Conservation (phyloP, 2,797 vertebrate genomes). For the Spinus pinus region DNA sequence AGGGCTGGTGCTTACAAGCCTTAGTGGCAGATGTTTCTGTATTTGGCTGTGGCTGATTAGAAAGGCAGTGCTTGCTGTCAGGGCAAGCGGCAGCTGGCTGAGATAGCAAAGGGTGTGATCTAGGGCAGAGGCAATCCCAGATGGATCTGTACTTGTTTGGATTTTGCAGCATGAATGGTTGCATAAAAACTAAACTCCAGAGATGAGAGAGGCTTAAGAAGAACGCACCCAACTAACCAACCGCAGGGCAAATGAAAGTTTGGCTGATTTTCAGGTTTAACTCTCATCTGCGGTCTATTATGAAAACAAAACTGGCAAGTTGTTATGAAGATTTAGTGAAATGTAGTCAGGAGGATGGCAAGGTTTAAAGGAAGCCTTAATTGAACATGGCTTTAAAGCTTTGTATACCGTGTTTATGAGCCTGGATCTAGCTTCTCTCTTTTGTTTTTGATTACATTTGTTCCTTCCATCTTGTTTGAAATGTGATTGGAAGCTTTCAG, state of each 20-base stretch:
- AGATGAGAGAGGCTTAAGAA: background rate
- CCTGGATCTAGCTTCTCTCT: background rate
- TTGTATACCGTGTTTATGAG: background rate
- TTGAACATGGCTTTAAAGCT: background rate
- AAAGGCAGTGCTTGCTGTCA: background rate
- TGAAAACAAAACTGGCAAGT: conserved; percentile 33
- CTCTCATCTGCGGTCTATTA: background rate
- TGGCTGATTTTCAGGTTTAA: conserved; percentile 44
- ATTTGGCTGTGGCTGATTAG: background rate
- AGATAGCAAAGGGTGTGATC: background rate
- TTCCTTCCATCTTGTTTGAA: background rate
- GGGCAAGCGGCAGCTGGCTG: background rate
- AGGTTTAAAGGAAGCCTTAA: conserved; percentile 21
- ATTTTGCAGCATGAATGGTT: conserved; percentile 4
- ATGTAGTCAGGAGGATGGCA: background rate
- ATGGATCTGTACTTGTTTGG: background rate
- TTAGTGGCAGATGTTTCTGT: background rate
- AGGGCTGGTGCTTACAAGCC: background rate
- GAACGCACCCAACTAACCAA: background rate
- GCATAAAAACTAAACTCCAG: background rate
- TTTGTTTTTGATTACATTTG: background rate
- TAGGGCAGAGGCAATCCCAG: background rate
- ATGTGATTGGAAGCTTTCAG: background rate
- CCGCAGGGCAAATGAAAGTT: background rate
- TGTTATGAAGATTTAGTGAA: background rate